Conservation (phyloP, 2,888 invertebrate species). For the Rhogogaster chlorosoma region DNA sequence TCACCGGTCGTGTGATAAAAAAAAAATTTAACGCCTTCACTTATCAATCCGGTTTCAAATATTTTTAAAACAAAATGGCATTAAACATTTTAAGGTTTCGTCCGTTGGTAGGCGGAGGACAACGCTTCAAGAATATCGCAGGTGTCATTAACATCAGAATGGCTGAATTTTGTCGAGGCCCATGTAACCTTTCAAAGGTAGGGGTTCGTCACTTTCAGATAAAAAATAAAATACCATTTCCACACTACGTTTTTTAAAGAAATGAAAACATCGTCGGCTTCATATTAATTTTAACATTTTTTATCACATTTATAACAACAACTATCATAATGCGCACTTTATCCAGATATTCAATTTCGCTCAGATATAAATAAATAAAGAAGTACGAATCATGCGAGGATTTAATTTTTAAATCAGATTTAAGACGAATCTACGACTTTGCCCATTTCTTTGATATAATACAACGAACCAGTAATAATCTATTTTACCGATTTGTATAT, state of each 20-base stretch:
- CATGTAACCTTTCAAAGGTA: slow-evolving; percentile 48
- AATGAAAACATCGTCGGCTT: background rate
- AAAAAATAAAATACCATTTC: background rate
- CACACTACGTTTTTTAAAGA: background rate
- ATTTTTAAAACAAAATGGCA: slow-evolving; percentile 60
- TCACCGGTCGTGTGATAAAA: slow-evolving; percentile 5
- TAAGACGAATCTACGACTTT: background rate
- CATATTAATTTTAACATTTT: background rate
- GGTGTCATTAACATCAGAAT: slow-evolving; percentile 59
- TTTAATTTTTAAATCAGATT: background rate
- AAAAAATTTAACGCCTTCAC: background rate
- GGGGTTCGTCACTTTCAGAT: background rate
- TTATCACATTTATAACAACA: background rate
- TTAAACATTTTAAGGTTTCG: slow-evolving; percentile 62
- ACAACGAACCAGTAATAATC: background rate
- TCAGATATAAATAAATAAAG: background rate
- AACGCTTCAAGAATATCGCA: slow-evolving; percentile 62
- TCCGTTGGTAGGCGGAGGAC: slow-evolving; percentile 54
- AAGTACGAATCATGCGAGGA: background rate
- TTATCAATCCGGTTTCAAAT: slow-evolving; percentile 19
- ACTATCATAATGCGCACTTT: background rate
- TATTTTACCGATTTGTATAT: background rate
- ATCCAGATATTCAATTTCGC: background rate
- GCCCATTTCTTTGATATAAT: background rate
- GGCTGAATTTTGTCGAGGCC: slow-evolving; percentile 50